These are phyloP conservation scores for Sinocyclocheilus maitianheensis DNA, from an alignment of 2,113 vertebrate species.

Conservation along the genomic window DNA sequence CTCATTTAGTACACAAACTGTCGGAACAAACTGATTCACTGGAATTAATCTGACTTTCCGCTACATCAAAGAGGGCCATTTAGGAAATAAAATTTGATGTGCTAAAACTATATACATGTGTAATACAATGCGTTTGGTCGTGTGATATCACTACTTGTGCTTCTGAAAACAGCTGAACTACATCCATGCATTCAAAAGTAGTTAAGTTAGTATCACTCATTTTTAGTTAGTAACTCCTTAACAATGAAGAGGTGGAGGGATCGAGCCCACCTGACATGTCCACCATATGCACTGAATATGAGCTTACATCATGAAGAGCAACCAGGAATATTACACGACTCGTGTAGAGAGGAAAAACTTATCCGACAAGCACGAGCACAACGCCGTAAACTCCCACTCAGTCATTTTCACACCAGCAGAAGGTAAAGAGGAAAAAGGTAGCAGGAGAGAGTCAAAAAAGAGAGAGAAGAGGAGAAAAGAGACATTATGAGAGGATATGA, in stretches of 20 bases:
- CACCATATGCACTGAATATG: neutral
- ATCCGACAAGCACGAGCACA: neutral
- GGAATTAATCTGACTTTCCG: neutral
- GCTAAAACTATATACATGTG: neutral
- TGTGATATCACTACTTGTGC: neutral
- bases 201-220: neutral
- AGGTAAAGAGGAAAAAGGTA: slow-evolving; percentile 13
- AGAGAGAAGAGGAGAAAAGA: slow-evolving; percentile 25
- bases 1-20: neutral
- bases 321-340: neutral
- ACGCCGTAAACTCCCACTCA: neutral
- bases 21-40: neutral
- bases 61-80: neutral
- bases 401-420: slow-evolving; percentile 30
- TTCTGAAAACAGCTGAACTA: neutral
- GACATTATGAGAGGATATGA: slow-evolving; percentile 52
- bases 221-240: neutral
- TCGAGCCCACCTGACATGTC: neutral
- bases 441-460: neutral
- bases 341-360: neutral
- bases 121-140: neutral
- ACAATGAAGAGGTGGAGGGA: neutral
- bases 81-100: neutral
- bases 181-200: neutral
- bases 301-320: neutral